These are phyloP conservation scores for Procambarus virginalis DNA, from an alignment of 1,140 invertebrate species.

Conservation along the genomic window DNA sequence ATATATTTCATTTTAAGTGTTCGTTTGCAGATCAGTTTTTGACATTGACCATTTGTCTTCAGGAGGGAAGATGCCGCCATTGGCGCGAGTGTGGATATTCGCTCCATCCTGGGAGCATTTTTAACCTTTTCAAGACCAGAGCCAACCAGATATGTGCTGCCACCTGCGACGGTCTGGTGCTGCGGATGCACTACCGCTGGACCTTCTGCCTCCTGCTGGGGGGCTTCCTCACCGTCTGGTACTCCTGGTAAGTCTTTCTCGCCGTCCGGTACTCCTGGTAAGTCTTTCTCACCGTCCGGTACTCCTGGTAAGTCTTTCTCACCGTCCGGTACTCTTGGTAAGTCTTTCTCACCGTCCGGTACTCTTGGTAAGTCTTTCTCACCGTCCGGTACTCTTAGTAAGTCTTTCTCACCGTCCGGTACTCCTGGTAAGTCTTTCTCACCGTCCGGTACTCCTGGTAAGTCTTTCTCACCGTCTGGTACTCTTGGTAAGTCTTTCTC, in stretches of 20 bases:
- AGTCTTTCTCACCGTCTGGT: too few species aligned
- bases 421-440: too few species aligned
- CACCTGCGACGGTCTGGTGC: constrained; percentile 65
- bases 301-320: constrained; percentile 15
- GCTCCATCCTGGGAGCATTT: constrained; percentile 65
- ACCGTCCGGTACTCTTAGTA: too few species aligned
- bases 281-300: too few species aligned
- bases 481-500: constrained; percentile 61
- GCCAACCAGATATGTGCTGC: constrained; percentile 60
- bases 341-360: constrained; percentile 67
- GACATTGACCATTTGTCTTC: neutral
- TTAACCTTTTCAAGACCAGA: constrained; percentile 64
- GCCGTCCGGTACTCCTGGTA: too few species aligned
- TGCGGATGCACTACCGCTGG: constrained; percentile 69
- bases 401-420: too few species aligned
- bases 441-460: too few species aligned
- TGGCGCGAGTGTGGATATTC: constrained; percentile 66
- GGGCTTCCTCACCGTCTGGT: constrained; percentile 68
- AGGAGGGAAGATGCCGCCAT: constrained; percentile 69
- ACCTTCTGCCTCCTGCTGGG: constrained; percentile 69
- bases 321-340: constrained; percentile 69
- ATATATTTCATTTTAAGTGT: too few species aligned
- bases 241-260: constrained; percentile 60
- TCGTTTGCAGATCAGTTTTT: too few species aligned
- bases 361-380: constrained; percentile 62